Evolutionary conservation across 1,140 invertebrate genomes (phyloP), one percentile per base, ranked within the genome.

Genomic region (Meloidogyne hapla): DNA sequence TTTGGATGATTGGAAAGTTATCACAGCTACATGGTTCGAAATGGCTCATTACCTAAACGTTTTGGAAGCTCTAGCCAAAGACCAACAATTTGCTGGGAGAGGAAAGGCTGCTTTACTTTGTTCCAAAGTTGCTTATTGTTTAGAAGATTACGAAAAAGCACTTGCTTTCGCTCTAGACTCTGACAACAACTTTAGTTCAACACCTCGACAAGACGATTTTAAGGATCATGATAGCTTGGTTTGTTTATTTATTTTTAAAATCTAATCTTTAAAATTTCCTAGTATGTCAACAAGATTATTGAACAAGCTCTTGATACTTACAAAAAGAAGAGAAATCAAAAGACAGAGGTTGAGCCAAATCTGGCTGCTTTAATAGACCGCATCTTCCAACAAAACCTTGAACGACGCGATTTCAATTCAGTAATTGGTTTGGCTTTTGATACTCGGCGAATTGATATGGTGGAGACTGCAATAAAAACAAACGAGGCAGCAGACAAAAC

Each of bases 71-170:
- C 90, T 99, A 23, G 93, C 96, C 87, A 96, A 98, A 89, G 93
- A 98, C 85, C 91, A 92, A 83, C 88, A 88, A 15, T 98, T 98
- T 85, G 88, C 88, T 33, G 92, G 96, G 83, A 92, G 94, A 83
- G 91, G 96, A 83, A 88, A 98, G 64, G 96, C 96, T 69, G 95
- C 96, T 33, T 90, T 99, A 78, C 94, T 99, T 28, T 95, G 95
- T 8, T 98, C 95, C 80, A 99, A 99, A 90, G 89, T 90, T 5
- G 79, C 83, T 56, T 85, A 83, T 72, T 85, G 84, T 70, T 69
- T 84, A 2, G 84, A 80, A 62, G 72, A 86, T 28, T 85, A 85
- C 61, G 65, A 56, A 8, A 56, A 74, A 28, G 83, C 84, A 13
- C 62, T 85, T 26, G 23, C 81, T 13, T 78, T 84, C 13, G 84